Evolutionary conservation across 2,797 vertebrate species (phyloP).

Genomic region (Apogon hyalosoma): DNA sequence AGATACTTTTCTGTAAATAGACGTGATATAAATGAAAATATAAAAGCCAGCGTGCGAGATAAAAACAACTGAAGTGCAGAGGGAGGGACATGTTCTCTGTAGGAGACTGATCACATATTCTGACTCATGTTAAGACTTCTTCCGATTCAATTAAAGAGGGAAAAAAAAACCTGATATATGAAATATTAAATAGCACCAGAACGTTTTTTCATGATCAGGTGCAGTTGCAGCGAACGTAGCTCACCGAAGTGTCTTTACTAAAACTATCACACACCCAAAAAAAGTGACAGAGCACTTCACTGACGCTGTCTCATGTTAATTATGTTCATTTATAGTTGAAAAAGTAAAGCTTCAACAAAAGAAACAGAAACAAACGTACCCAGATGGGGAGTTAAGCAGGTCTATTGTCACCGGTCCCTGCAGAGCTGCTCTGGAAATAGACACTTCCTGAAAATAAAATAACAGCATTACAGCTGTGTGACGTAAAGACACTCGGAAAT

Average conservation of each 20-base stretch:
- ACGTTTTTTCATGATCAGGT: not conserved
- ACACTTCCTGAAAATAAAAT: constrained; percentile 46
- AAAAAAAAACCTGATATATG: not conserved
- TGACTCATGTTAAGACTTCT: constrained; percentile 23
- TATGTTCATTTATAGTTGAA: no score
- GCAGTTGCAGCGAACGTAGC: not conserved
- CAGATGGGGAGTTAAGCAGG: constrained; percentile 6
- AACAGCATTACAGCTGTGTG: constrained; percentile 9
- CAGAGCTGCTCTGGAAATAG: constrained; percentile 50
- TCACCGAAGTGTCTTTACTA: not conserved
- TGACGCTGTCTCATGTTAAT: no score
- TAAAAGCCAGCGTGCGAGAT: constrained; percentile 29
- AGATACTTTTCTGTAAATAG: constrained; percentile 43
- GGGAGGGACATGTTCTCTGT: constrained; percentile 2
- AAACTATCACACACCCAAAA: not conserved
- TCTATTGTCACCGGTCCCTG: constrained; percentile 48
- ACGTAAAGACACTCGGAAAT: constrained; percentile 36
- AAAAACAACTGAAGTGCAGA: constrained; percentile 24
- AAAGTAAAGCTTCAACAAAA: not conserved
- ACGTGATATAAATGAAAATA: constrained; percentile 36
- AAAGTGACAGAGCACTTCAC: not conserved
- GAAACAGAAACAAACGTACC: not conserved
- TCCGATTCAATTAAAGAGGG: constrained; percentile 21
- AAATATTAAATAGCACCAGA: constrained; percentile 16
- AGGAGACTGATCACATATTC: constrained; percentile 42